phyloP scores from a whole-genome alignment of 2,113 vertebrate species.

The Sinocyclocheilus maitianheensis region DNA sequence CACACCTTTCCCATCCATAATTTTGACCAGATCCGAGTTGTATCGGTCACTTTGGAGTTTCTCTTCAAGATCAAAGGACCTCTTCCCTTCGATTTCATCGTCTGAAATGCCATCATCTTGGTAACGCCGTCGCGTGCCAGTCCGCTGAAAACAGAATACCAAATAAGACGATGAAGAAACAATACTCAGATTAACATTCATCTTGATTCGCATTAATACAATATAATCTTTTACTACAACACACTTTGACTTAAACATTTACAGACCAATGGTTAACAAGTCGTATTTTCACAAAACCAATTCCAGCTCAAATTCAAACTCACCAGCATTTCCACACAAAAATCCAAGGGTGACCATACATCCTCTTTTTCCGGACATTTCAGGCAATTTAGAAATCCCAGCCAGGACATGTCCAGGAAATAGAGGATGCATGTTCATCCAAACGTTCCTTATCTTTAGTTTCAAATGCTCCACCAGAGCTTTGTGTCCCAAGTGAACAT shows the following conservation, averaged over 20 bases:
- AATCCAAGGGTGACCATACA: too few species aligned
- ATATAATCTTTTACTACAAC: too few species aligned
- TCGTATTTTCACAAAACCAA: too few species aligned
- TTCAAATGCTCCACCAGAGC: background rate
- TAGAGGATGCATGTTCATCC: background rate
- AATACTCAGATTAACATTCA: background rate
- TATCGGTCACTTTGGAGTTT: constrained; percentile 87
- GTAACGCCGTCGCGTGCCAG: constrained; percentile 90
- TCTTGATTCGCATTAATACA: too few species aligned
- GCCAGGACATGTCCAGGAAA: background rate
- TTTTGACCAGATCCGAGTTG: constrained; percentile 85
- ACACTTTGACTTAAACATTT: too few species aligned
- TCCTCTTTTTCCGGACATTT: background rate
- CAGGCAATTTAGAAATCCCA: background rate
- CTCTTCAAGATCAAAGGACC: constrained; percentile 93
- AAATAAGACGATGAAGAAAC: background rate
- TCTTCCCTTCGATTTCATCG: constrained; percentile 97
- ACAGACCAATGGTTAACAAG: too few species aligned
- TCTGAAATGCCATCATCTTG: constrained; percentile 97
- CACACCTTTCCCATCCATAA: constrained; percentile 97
- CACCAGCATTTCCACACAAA: too few species aligned
- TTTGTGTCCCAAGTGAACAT: background rate
- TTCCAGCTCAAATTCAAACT: too few species aligned
- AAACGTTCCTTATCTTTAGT: background rate
- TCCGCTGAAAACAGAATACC: constrained; percentile 76